Conservation (phyloP, 2,113 vertebrate species). For the Periophthalmodon schlosseri region DNA sequence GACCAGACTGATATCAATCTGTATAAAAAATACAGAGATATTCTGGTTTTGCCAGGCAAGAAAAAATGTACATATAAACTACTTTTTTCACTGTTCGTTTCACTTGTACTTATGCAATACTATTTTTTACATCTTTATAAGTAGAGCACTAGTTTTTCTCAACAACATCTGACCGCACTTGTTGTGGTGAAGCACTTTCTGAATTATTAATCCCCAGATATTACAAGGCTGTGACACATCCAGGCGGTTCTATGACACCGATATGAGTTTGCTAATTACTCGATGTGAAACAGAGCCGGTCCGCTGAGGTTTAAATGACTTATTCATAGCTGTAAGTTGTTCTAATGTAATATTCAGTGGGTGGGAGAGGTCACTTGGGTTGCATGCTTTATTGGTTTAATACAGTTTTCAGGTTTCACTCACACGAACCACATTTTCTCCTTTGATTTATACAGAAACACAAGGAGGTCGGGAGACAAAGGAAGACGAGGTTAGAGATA, state of each 20-base stretch:
- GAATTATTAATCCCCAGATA: conserved; percentile 50
- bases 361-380: conserved; percentile 57
- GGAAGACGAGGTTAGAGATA: neutral
- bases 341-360: conserved; percentile 70
- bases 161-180: conserved; percentile 28
- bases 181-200: conserved; percentile 32
- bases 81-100: neutral
- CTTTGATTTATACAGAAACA: neutral
- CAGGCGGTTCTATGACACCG: conserved; percentile 53
- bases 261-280: conserved; percentile 55
- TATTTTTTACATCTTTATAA: conserved; percentile 23
- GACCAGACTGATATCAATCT: no score
- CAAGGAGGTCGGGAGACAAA: neutral
- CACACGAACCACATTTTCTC: conserved; percentile 13
- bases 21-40: no score
- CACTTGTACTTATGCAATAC: neutral
- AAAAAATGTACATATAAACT: no score
- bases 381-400: conserved; percentile 63
- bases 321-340: conserved; percentile 54
- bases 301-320: conserved; percentile 61
- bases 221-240: conserved; percentile 48
- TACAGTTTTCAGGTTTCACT: conserved; percentile 66
- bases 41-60: no score
- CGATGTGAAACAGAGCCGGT: conserved; percentile 46
- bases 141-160: conserved; percentile 13